Evolutionary conservation across 1,140 invertebrate species (phyloP).

Genomic region (Amyelois transitella): DNA sequence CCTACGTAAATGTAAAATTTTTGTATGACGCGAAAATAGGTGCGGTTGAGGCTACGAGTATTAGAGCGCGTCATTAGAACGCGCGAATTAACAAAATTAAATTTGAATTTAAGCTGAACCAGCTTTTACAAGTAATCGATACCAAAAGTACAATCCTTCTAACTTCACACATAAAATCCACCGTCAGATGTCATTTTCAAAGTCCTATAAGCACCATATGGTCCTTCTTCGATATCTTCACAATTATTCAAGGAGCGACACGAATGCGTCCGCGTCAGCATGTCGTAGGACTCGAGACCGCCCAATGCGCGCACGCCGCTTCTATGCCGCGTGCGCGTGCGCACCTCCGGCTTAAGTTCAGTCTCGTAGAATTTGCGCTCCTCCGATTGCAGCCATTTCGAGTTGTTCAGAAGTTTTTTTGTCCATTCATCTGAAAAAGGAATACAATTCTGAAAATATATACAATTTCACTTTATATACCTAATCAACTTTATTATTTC

Average conservation of each 20-base stretch:
- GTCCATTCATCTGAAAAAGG: constrained; percentile 60
- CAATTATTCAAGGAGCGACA: constrained; percentile 43
- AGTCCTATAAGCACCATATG: constrained; percentile 57
- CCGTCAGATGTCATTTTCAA: constrained; percentile 40
- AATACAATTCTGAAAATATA: not conserved
- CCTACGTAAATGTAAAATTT: too few species aligned
- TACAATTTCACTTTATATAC: not conserved
- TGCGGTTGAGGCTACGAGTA: too few species aligned
- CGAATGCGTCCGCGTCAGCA: constrained; percentile 52
- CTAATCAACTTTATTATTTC: too few species aligned
- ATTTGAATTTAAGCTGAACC: not conserved
- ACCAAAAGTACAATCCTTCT: not conserved
- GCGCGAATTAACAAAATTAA: not conserved
- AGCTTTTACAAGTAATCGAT: not conserved
- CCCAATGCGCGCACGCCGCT: constrained; percentile 36
- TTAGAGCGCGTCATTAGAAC: too few species aligned
- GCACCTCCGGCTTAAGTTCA: constrained; percentile 42
- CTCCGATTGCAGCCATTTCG: constrained; percentile 57
- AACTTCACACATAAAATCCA: constrained; percentile 30
- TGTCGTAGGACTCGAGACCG: constrained; percentile 48
- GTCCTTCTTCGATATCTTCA: constrained; percentile 49
- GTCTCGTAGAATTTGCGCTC: constrained; percentile 56
- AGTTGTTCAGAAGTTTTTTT: constrained; percentile 52
- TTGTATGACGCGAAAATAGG: too few species aligned
- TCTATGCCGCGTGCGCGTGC: constrained; percentile 26